These are phyloP conservation scores for Pseudomyrmex dendroicus DNA, from an alignment of 1,140 invertebrate species.

Conservation along the genomic window DNA sequence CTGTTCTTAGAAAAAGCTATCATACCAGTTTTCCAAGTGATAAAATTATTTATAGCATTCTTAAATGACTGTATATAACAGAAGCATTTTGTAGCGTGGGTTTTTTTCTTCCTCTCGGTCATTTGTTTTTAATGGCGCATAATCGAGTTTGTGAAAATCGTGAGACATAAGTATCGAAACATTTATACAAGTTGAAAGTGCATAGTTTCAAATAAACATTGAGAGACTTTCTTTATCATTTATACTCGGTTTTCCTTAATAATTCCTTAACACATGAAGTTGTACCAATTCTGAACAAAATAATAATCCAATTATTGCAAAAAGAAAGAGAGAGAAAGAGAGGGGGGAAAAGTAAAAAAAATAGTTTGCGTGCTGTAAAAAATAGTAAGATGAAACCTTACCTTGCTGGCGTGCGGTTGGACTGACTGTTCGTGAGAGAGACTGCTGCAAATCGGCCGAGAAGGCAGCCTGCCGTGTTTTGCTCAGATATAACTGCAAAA, in stretches of 20 bases:
- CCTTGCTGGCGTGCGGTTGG: conserved; percentile 81
- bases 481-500: conserved; percentile 81
- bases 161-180: conserved; percentile 30
- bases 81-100: neutral
- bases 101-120: neutral
- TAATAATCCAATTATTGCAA: no score
- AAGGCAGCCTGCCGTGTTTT: conserved; percentile 79
- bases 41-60: conserved; percentile 79
- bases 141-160: conserved; percentile 43
- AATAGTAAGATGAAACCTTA: conserved; percentile 71
- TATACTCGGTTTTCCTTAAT: no score
- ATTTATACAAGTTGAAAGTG: neutral
- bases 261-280: no score
- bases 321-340: conserved; percentile 8
- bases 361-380: conserved; percentile 21
- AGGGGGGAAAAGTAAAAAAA: neutral
- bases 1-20: conserved; percentile 74
- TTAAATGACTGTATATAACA: conserved; percentile 60
- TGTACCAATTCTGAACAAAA: no score
- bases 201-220: neutral
- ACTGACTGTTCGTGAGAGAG: conserved; percentile 76
- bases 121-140: neutral
- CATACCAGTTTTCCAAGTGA: conserved; percentile 78
- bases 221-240: no score
- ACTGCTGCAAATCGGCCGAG: conserved; percentile 73